Evolutionary conservation across 1,140 invertebrate species (phyloP), one percentile per base, ranked within the genome.

Genomic region (Tenebrio molitor): DNA sequence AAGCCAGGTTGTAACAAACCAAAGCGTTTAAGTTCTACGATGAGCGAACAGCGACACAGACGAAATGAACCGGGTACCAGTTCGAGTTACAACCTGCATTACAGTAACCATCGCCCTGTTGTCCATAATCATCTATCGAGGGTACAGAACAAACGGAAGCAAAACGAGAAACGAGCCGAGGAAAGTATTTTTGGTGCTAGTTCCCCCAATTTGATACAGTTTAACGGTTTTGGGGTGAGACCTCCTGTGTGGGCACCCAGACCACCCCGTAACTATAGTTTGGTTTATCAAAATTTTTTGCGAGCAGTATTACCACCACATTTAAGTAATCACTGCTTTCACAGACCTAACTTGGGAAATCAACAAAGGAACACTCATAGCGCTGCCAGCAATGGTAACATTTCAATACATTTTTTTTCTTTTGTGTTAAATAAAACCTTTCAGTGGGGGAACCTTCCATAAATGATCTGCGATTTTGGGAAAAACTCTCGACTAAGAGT

Each of bases 171-270:
- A 6, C 17, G 17, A 42, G 39, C 64, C 16, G 21, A 66, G 64
- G 39, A 66, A 66, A 44, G 64, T 66, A 66, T 66, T 14, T 21
- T 4, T 19, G n/a, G n/a, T n/a, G n/a, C n/a, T 29, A 63, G n/a
- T 16, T 6, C 17, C 23, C 23, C 7, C 16, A 15, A 34, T 65
- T 21, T 34, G 25, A 15, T 25, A 4, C 33, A 65, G 4, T 41
- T 39, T 36, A 36, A 3, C 15, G 10, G 14, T 10, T 16, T 63
- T 14, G 34, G n/a, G 14, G 23, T 29, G 33, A 21, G 23, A 21
- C 23, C 17, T 6, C 50, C 25, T 7, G 10, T 42, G 41, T n/a
- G n/a, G n/a, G n/a, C n/a, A n/a, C n/a, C n/a, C n/a, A n/a, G n/a
- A n/a, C n/a, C n/a, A n/a, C 15, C 17, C 14, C 36, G 21, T 15